Evolutionary conservation across 2,888 invertebrate species (phyloP).

Genomic region (Tipula confusa): DNA sequence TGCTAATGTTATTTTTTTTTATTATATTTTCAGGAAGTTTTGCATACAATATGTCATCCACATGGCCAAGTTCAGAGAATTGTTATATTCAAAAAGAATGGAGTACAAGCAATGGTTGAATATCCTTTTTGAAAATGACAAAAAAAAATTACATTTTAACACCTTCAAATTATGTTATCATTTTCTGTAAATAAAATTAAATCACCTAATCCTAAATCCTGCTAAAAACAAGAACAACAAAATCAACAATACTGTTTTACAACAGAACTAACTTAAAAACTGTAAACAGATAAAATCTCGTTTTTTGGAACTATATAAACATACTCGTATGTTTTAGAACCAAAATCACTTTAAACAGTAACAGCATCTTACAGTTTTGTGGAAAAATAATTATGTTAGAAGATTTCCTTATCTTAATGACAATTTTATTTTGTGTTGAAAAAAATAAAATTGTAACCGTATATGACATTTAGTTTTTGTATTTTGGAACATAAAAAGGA

Average conservation of each 20-base stretch:
- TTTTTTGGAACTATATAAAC: not conserved
- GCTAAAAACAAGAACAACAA: not conserved
- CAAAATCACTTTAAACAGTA: not conserved
- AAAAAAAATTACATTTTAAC: constrained; percentile 15
- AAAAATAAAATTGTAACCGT: not conserved
- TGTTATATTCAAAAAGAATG: constrained; percentile 98
- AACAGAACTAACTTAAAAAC: not conserved
- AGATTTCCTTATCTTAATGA: constrained; percentile 26
- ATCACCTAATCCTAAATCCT: not conserved
- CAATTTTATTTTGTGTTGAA: constrained; percentile 13
- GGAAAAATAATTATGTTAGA: constrained; percentile 10
- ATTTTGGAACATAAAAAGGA: not conserved
- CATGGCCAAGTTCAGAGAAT: constrained; percentile 95
- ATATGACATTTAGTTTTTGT: not conserved
- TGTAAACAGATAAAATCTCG: not conserved
- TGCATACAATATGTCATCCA: constrained; percentile 93
- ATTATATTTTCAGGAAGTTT: constrained; percentile 83
- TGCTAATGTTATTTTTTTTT: not conserved
- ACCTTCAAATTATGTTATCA: not conserved
- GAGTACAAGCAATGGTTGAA: constrained; percentile 98
- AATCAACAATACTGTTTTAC: not conserved
- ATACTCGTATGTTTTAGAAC: not conserved
- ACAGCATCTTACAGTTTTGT: not conserved
- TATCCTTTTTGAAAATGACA: constrained; percentile 72
- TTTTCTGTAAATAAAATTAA: not conserved